Base-by-base conservation (phyloP, 1,140 invertebrate genomes). In the Zaprionus tsacasi region DNA sequence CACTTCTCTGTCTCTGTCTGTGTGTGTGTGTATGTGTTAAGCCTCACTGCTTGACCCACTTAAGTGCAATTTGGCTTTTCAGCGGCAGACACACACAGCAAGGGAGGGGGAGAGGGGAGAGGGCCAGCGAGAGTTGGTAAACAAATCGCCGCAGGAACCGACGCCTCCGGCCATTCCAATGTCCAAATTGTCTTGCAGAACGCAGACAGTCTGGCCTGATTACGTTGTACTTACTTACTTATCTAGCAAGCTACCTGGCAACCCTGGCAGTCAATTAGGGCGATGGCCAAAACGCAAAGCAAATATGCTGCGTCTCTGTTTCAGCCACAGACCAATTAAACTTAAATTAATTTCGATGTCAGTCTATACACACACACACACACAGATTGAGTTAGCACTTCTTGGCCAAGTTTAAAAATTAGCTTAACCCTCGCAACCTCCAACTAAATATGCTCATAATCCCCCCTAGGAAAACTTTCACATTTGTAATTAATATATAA, bases 361-460 rank as follows among this genome's bases (percentile, higher is more conserved):
- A 56, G 35, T 40, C 40, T 65, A 69, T 10, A 35, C 30, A 33
- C 66, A 52, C 48, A 57, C 57, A 50, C 45, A 57, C 83, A 74
- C 73, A 87, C 79, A 83, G 78, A 88, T 87, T 87, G 78, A 83
- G 78, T 89, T 88, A 87, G 75, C 85, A 87, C 82, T 87, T 87
- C 73, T 75, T 80, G 70, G 82, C 57, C 70, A 83, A 88, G 77
- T 87, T 88, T 67, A 69, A 75, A 88, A 88, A 83, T 75, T 70
- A 60, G 56, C 58, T 48, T 35, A 45, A 30, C 69, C 54, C 27
- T 40, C 55, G 17, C 50, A 55, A 3, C n/a, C 40, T 27, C 0
- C 50, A 1, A 21, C 60, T 40, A 70, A 85, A 73, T 78, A 54
- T 82, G 69, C 65, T 70, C 79, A 86, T 86, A 87, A 87, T 79